Percentiles rank a stretch among this genome's conserved stretches.
phyloP scores from a whole-genome alignment of 2,113 vertebrate genomes.

The Rostratula benghalensis region DNA sequence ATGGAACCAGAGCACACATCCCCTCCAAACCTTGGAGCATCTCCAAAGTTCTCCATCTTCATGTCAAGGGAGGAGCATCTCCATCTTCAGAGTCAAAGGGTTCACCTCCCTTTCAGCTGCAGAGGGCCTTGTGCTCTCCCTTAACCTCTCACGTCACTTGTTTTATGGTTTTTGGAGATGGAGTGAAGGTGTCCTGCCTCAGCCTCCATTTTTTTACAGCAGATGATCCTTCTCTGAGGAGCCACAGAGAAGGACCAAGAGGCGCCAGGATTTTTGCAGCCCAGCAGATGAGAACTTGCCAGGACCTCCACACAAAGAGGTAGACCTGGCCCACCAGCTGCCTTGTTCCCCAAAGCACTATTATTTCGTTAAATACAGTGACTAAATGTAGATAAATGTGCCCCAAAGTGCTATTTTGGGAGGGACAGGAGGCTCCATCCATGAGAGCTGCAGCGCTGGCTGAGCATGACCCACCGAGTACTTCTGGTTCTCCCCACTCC shows the following conservation, averaged over 20 bases:
- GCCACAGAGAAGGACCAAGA: not conserved
- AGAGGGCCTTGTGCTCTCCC: not conserved
- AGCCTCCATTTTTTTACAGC: fast-evolving
- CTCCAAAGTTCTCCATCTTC: not conserved
- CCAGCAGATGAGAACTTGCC: fast-evolving
- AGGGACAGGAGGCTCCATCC: not conserved
- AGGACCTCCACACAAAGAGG: not conserved
- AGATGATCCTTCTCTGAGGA: not conserved
- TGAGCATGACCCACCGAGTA: not conserved
- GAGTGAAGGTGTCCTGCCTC: not conserved
- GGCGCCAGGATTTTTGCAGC: not conserved
- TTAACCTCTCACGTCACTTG: not conserved
- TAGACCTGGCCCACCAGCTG: not conserved
- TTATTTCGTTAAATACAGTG: not conserved
- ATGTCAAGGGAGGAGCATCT: too few species aligned
- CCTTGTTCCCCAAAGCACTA: not conserved
- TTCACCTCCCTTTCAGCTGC: not conserved
- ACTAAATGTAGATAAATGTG: not conserved
- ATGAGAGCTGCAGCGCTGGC: not conserved
- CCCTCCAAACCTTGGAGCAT: not conserved
- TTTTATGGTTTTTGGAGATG: not conserved
- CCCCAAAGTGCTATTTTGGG: not conserved
- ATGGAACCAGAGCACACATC: fast-evolving
- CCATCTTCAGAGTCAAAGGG: not conserved
- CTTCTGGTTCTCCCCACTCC: not conserved